Evolutionary conservation across 2,888 invertebrate species (phyloP).

Genomic region (Apotomis turbidana): DNA sequence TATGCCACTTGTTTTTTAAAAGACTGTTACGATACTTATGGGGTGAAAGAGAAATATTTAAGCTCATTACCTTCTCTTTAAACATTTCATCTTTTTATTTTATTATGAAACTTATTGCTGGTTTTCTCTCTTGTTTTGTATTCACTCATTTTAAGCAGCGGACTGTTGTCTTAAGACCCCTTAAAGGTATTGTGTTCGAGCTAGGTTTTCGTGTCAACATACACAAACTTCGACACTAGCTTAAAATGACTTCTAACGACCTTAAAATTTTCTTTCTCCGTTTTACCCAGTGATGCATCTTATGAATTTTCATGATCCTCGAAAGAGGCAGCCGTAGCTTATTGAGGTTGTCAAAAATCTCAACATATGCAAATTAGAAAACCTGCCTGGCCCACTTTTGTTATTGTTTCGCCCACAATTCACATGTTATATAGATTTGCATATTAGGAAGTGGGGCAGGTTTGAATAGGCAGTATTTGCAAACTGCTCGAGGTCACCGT

Average conservation of each 20-base stretch:
- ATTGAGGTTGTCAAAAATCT: constrained; percentile 60
- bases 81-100: constrained; percentile 36
- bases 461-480: constrained; percentile 66
- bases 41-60: constrained; percentile 42
- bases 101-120: constrained; percentile 30
- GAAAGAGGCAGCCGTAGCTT: constrained; percentile 48
- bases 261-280: constrained; percentile 53
- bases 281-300: constrained; percentile 45
- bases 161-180: neutral
- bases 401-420: constrained; percentile 73
- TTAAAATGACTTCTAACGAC: constrained; percentile 26
- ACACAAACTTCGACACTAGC: constrained; percentile 17
- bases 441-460: constrained; percentile 77
- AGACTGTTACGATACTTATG: constrained; percentile 36
- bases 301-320: constrained; percentile 53
- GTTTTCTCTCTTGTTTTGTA: constrained; percentile 21
- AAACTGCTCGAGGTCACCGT: constrained; percentile 54
- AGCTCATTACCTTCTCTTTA: constrained; percentile 40
- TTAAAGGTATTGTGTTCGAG: constrained; percentile 32
- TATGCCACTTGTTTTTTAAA: constrained; percentile 41
- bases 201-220: constrained; percentile 41
- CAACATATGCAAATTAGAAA: constrained; percentile 59
- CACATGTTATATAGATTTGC: constrained; percentile 71
- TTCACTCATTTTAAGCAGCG: constrained; percentile 9
- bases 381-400: constrained; percentile 66